Conservation (phyloP, 1,140 invertebrate species). For the Lordiphosa clarofinis region DNA sequence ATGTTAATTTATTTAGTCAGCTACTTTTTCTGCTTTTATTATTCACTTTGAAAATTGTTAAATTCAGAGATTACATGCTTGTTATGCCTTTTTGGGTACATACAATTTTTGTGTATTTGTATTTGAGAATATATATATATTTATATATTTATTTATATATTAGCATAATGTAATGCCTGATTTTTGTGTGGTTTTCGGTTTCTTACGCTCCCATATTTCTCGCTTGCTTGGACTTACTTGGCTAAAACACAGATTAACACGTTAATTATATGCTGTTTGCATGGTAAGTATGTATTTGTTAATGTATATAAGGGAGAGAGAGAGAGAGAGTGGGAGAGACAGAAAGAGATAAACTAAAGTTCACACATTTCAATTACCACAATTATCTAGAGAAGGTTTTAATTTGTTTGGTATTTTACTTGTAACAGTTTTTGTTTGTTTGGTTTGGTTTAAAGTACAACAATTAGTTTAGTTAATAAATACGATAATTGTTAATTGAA, state of each 20-base stretch:
- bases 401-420: constrained; percentile 29
- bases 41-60: constrained; percentile 73
- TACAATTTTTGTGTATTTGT: constrained; percentile 51
- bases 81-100: constrained; percentile 40
- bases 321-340: constrained; percentile 15
- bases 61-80: constrained; percentile 74
- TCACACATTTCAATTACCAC: constrained; percentile 65
- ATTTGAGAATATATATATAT: constrained; percentile 45
- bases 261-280: constrained; percentile 63
- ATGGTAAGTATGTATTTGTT: constrained; percentile 21
- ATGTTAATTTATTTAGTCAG: constrained; percentile 36
- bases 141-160: constrained; percentile 21
- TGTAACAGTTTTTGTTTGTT: constrained; percentile 27
- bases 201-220: constrained; percentile 27
- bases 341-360: constrained; percentile 40
- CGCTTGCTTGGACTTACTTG: constrained; percentile 61
- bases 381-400: constrained; percentile 66
- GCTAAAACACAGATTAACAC: constrained; percentile 77
- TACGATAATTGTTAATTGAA: constrained; percentile 43
- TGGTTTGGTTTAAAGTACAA: constrained; percentile 55
- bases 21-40: constrained; percentile 69
- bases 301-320: constrained; percentile 25
- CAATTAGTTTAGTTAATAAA: constrained; percentile 64
- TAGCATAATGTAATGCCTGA: constrained; percentile 19
- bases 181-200: constrained; percentile 23